Base-by-base conservation (phyloP, 2,797 vertebrate genomes). In the Sandelia bainsii region DNA sequence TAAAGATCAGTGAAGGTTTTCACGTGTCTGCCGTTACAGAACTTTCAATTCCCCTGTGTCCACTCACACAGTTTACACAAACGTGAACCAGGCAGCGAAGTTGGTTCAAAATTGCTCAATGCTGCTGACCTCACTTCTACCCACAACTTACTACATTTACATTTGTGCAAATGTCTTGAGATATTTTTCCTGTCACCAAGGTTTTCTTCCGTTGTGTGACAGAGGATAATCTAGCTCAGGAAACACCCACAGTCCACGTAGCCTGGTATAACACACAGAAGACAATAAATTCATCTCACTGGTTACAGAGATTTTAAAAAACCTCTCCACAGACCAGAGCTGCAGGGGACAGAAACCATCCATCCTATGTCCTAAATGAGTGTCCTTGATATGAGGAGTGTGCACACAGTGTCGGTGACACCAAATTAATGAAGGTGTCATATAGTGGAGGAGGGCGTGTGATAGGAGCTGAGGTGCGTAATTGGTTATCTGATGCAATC, bases 401-500 rank as follows among this genome's bases (percentile, higher is more conserved):
- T 3, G 11, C 11, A 63, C 16, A 27, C 27, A 17, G 44, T 32
- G 8, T 11, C 1, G 19, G 42, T 67, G 49, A 44, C 42, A 22
- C 27, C 22, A 20, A n/a, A 52, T 62, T 1, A 69, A 62, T 67
- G 0, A 5, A 17, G 20, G 12, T 48, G 54, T 59, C 57, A 46
- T 46, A 32, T 19, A 52, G 71, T 54, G 54, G 40, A 19, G 66
- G 20, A 34, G 59, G 58, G 4, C 57, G 19, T 1, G 37, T 11
- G 45, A 23, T 22, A 10, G 0, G 44, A 68, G 9, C 8, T 42
- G 62, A 16, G 25, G 10, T n/a, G 65, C 20, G 10, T 12, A 32
- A 68, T 25, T 39, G 46, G 29, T 32, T 72, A 27, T 75, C 82
- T 86, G 86, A 88, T 77, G 84, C 77, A 88, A 86, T 60, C 46